Percentiles rank a stretch among this genome's conserved stretches.
Evolutionary conservation across 2,888 invertebrate genomes (phyloP).

Genomic region (Cheilosia soror): DNA sequence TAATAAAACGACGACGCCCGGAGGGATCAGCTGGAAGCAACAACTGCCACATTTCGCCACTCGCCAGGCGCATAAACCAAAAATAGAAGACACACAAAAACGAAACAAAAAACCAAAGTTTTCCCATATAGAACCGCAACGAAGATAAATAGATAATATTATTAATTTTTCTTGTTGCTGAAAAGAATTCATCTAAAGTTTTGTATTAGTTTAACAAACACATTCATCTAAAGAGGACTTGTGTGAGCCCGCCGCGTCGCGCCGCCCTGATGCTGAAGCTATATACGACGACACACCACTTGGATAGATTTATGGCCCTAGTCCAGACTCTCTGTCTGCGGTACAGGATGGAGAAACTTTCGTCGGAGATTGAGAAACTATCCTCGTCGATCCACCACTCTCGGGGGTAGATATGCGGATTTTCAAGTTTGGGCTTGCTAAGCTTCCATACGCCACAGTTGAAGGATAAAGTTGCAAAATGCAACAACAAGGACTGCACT

Average conservation of each 20-base stretch:
- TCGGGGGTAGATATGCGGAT: constrained; percentile 49
- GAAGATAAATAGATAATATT: constrained; percentile 78
- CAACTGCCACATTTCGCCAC: constrained; percentile 40
- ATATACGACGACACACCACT: constrained; percentile 72
- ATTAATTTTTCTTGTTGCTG: constrained; percentile 78
- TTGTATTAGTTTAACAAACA: constrained; percentile 78
- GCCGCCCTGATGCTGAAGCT: neutral
- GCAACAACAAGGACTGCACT: constrained; percentile 69
- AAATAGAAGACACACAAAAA: constrained; percentile 33
- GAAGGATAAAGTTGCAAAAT: constrained; percentile 72
- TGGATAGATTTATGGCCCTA: constrained; percentile 76
- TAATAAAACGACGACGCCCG: constrained; percentile 13
- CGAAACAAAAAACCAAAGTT: constrained; percentile 49
- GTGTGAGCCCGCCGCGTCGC: constrained; percentile 39
- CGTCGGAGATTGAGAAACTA: constrained; percentile 75
- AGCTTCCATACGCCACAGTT: constrained; percentile 53
- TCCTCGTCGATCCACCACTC: constrained; percentile 66
- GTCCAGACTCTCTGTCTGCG: constrained; percentile 78
- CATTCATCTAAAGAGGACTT: constrained; percentile 75
- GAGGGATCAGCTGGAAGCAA: constrained; percentile 47
- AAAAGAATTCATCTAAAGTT: constrained; percentile 78
- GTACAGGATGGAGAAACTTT: constrained; percentile 75
- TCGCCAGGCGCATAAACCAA: constrained; percentile 25
- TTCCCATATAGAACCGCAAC: constrained; percentile 76
- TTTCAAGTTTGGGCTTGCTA: constrained; percentile 67